Evolutionary conservation across 2,797 vertebrate genomes (phyloP).

Genomic region (Sus cebifrons): DNA sequence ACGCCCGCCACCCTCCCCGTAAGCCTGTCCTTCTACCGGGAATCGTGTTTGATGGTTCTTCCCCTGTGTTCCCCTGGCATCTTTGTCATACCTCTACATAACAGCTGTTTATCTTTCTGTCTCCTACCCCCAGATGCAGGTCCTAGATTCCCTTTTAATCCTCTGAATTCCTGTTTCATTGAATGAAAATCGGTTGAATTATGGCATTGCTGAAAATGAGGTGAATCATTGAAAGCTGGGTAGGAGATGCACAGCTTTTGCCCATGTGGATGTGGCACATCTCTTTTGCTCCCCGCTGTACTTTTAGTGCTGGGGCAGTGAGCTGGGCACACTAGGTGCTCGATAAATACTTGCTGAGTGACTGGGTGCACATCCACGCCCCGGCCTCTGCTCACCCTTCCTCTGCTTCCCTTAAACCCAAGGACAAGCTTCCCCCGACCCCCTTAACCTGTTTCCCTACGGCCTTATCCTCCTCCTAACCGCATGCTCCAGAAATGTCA

Average conservation of each 20-base stretch:
- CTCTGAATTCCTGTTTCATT: slow-evolving; percentile 30
- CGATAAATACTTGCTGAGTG: neutral
- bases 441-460: neutral
- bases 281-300: neutral
- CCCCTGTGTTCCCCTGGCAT: neutral
- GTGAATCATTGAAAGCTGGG: neutral
- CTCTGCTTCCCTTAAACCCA: neutral
- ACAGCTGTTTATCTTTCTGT: neutral
- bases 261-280: neutral
- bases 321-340: slow-evolving; percentile 20
- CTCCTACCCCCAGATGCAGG: neutral
- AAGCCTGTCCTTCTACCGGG: neutral
- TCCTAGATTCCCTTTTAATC: neutral
- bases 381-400: neutral
- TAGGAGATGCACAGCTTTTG: neutral
- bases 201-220: slow-evolving; percentile 12
- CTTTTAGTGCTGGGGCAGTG: neutral
- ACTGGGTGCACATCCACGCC: neutral
- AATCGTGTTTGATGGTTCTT: neutral
- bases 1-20: neutral
- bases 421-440: neutral
- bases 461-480: neutral
- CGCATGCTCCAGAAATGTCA: neutral
- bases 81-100: neutral
- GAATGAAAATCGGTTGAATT: slow-evolving; percentile 7